Evolutionary conservation across 37 sponge, comb jelly and placozoan genomes (phyloP), one percentile per base, ranked within the genome.

Genomic region (Haliclona indistincta): DNA sequence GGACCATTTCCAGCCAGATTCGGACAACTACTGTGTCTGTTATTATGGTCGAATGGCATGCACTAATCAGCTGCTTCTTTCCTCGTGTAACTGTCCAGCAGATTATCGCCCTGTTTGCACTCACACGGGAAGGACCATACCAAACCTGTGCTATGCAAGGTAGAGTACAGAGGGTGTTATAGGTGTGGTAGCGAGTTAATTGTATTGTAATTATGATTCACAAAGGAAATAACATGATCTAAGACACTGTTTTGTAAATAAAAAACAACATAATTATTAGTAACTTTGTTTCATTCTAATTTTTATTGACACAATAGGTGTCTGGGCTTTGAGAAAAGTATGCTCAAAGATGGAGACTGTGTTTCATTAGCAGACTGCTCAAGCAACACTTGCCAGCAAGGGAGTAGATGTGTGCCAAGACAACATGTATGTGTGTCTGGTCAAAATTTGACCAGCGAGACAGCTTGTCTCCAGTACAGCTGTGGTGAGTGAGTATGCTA

Each of bases 101-200:
- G 75, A 43, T 2, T 67, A 82, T 44, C 30, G 20, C 2, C 83
- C 83, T 34, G 83, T 82, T 4, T 82, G 83, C 26, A 58, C 83
- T 26, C 29, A 4, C 1, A 75, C 55, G 55, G 83, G 83, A 25
- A 64, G 67, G 42, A 74, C 83, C 1, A 54, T 82, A 22, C 66
- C 68, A 17, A 73, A 73, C 54, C 1, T 53, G 2, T 82, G 83
- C 58, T 41, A 33, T 30, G 83, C 83, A 20, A 26, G 28, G 83
- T 82, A 41, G 64, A 75, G 55, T 2, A 63, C 1, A 36, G 17
- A 64, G 4, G n/a, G n/a, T n/a, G n/a, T n/a, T n/a, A n/a, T n/a
- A n/a, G n/a, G n/a, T n/a, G n/a, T n/a, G n/a, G n/a, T n/a, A n/a
- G n/a, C n/a, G n/a, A n/a, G n/a, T n/a, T n/a, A n/a, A n/a, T n/a